Evolutionary conservation across 23 tunicate genomes (phyloP), one percentile per base, ranked within the genome.

Genomic region (Trididemnum miniatum): DNA sequence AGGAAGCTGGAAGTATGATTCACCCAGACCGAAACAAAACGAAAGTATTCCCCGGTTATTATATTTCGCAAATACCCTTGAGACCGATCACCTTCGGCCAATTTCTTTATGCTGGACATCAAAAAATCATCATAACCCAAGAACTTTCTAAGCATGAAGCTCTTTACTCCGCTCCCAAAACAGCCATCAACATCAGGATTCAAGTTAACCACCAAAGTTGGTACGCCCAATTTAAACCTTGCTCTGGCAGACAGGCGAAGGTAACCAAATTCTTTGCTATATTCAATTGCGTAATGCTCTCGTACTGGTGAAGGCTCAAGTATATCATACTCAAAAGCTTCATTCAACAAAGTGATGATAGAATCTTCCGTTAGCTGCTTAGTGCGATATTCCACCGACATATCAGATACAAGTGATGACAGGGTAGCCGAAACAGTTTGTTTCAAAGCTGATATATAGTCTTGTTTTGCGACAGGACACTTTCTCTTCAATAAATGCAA

Each of bases 21-120:
- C 25, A 85, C 81, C 93, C 93, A 93, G 32, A 88, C 36, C 3
- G 93, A 74, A 22, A 85, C 91, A 76, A 93, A 93, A 27, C 91
- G 88, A 72, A 88, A 93, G 51, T 93, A 91, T 37, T 93, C 98
- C n/a, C 98, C 98, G 39, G 98, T 93, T 15, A 93, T 82, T 0
- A 84, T 69, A 62, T 93, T 93, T 20, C 89, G 74, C 30, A 93
- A 72, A 75, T 83, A 93, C 0, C 98, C 98, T 75, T 88, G 89
- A 3, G 82, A 77, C 26, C 84, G 88, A 22, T 71, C 89, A 33
- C 74, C 80, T 74, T 93, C 98, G 3, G 93, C 98, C 22, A 93
- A 66, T 35, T 80, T 88, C 59, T 88, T 93, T 35, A 93, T 93
- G 69, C 93, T 88, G 0, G 90, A 54, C 98, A 93, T 93, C 0